Evolutionary conservation across 2,888 invertebrate species (phyloP).

Genomic region (Tachina grossa): DNA sequence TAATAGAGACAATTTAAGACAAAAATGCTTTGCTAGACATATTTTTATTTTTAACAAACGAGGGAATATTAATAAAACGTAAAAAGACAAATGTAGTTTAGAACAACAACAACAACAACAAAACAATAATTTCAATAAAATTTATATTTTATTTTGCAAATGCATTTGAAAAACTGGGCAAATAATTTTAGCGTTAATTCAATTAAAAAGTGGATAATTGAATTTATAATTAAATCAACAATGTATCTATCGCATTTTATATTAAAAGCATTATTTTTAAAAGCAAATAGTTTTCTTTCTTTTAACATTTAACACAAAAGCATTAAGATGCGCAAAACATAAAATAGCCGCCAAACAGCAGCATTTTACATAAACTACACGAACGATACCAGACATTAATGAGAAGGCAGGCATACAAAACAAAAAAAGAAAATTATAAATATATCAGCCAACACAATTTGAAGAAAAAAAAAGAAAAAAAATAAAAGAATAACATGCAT

Average conservation of each 20-base stretch:
- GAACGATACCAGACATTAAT: constrained; percentile 36
- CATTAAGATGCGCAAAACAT: constrained; percentile 24
- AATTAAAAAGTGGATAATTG: constrained; percentile 64
- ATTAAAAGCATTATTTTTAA: constrained; percentile 23
- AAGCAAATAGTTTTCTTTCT: neutral
- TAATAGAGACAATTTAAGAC: constrained; percentile 41
- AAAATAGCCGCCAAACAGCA: neutral
- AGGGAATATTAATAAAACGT: constrained; percentile 20
- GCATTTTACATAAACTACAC: constrained; percentile 19
- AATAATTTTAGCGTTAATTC: constrained; percentile 66
- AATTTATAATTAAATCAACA: constrained; percentile 69
- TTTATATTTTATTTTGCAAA: constrained; percentile 9
- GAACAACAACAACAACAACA: neutral
- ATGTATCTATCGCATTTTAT: constrained; percentile 48
- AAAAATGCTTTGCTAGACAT: constrained; percentile 57
- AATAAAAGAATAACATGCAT: constrained; percentile 37
- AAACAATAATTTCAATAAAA: constrained; percentile 40
- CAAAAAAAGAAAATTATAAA: constrained; percentile 14
- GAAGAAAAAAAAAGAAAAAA: constrained; percentile 9
- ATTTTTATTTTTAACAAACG: constrained; percentile 42
- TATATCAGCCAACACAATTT: constrained; percentile 13
- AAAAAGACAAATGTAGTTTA: neutral
- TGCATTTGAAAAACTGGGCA: constrained; percentile 10
- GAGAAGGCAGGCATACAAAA: neutral
- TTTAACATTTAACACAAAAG: constrained; percentile 38